Evolutionary conservation across 2,888 invertebrate species (phyloP), one percentile per base, ranked within the genome.

Genomic region (Busseola fusca): DNA sequence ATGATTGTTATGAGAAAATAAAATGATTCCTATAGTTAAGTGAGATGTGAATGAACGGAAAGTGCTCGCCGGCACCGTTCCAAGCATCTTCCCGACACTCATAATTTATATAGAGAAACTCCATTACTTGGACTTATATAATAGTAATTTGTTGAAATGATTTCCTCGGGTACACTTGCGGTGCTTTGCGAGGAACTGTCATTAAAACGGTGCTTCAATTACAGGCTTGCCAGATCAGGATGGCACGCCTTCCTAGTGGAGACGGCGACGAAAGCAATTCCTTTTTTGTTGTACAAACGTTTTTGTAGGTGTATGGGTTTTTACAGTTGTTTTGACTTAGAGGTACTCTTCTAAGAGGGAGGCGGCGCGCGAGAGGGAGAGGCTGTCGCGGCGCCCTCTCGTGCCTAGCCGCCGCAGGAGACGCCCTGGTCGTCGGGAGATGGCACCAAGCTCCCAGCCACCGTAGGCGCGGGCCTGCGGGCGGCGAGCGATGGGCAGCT

Each of bases 131-230:
- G 78, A 80, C 79, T 87, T 86, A 87, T 89, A 91, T 92, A 91
- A 93, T 93, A 92, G 91, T 91, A 91, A 93, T 93, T 92, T 91
- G 89, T 89, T 86, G 78, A 81, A 91, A 89, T 89, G 84, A 92
- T 93, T 93, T 93, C 87, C 91, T 89, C 85, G 86, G 83, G 86
- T 86, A 86, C 84, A 84, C 85, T 86, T 86, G 90, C 92, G 91
- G 92, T 87, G 87, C 88, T 88, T 89, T 86, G 83, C 87, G 89
- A 93, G 92, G 92, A 92, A 92, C 91, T 89, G 89, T 91, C 92
- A 94, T 94, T 94, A 95, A 92, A 94, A 94, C 95, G 94, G 94
- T 91, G 87, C 90, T 89, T 92, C 85, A 87, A 93, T 93, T 91
- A 90, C 91, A 83, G 91, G 79, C 87, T 88, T 87, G 84, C 84